These are phyloP conservation scores for Platichthys flesus DNA, from an alignment of 2,113 vertebrate species.

Conservation along the genomic window DNA sequence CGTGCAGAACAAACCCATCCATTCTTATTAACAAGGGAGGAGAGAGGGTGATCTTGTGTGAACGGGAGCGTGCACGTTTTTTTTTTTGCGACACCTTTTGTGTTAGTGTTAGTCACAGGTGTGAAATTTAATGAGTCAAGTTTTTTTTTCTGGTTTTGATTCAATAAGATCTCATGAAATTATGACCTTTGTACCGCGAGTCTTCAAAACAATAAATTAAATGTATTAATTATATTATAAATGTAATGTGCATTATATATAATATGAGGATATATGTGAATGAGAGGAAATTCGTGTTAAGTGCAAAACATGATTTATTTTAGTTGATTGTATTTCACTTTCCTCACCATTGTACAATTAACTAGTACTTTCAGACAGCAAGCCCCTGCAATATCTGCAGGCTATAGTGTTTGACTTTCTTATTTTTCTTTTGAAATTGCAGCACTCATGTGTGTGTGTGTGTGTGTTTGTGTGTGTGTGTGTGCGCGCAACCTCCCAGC, in stretches of 20 bases:
- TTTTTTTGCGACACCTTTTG: neutral
- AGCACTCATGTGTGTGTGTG: neutral
- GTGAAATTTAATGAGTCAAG: neutral
- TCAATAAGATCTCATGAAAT: neutral
- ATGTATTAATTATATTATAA: too few species aligned
- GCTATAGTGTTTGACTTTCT: too few species aligned
- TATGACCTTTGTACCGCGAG: neutral
- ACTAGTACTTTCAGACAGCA: neutral
- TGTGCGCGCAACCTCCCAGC: neutral
- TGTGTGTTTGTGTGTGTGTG: neutral
- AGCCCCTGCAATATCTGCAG: neutral
- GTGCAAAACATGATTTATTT: too few species aligned
- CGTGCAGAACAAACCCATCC: slow-evolving; percentile 64
- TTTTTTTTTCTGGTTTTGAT: neutral
- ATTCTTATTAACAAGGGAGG: slow-evolving; percentile 65
- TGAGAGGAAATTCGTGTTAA: too few species aligned
- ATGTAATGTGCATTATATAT: too few species aligned
- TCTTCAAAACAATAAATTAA: too few species aligned
- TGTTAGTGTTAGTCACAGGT: neutral
- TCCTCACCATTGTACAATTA: neutral
- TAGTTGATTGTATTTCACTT: too few species aligned
- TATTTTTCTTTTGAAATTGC: too few species aligned
- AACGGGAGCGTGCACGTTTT: neutral
- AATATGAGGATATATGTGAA: too few species aligned
- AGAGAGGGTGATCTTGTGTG: slow-evolving; percentile 25